Percentiles rank a stretch among this genome's conserved stretches.
Evolutionary conservation across 2,113 vertebrate genomes (phyloP).

Genomic region (Antigone vipio): DNA sequence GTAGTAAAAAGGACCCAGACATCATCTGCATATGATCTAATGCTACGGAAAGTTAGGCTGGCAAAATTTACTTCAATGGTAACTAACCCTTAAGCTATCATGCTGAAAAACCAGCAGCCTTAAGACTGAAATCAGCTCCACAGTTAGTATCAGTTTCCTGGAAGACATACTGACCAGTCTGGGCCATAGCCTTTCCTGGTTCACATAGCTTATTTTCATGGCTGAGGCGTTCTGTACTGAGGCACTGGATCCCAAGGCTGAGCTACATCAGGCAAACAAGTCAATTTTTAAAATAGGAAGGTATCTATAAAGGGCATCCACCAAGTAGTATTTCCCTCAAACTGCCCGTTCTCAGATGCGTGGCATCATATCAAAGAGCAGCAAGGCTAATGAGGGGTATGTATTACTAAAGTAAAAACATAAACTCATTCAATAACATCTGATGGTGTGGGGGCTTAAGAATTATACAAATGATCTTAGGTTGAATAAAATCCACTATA

Average conservation of each 20-base stretch:
- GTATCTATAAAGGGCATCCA: neutral
- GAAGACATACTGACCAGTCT: neutral
- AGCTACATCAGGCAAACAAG: neutral
- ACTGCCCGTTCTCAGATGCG: neutral
- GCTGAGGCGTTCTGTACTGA: neutral
- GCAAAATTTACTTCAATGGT: neutral
- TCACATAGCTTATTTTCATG: neutral
- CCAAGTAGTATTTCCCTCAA: neutral
- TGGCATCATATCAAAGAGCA: neutral
- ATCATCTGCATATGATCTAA: neutral
- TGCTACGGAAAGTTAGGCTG: neutral
- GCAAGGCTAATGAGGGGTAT: neutral
- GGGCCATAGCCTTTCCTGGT: neutral
- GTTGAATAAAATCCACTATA: conserved; percentile 51
- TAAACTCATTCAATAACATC: neutral
- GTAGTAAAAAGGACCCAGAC: neutral
- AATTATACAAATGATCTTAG: neutral
- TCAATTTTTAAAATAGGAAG: neutral
- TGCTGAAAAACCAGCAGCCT: neutral
- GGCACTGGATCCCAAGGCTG: neutral
- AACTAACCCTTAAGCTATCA: neutral
- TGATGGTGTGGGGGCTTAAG: neutral
- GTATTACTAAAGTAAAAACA: neutral
- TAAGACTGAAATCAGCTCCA: neutral
- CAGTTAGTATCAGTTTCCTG: neutral